Percentiles rank a stretch among this genome's conserved stretches.
Conservation (phyloP, 2,113 vertebrate species). For the Noctilio leporinus region DNA sequence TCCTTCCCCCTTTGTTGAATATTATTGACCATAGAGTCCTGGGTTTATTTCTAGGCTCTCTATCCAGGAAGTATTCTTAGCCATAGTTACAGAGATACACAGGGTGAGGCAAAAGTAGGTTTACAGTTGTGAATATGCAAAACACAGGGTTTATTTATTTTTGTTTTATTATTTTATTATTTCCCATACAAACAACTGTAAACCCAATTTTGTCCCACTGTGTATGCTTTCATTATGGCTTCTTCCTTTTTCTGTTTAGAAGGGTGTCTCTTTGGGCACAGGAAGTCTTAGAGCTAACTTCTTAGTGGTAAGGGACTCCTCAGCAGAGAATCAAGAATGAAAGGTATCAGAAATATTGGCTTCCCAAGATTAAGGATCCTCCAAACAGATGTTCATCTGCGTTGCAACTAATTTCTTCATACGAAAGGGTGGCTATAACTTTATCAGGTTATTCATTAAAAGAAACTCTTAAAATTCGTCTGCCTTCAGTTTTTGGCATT, state of each 20-base stretch:
- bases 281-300: neutral
- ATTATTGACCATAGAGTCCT: too few relatives aligned
- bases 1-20: too few relatives aligned
- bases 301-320: neutral
- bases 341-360: neutral
- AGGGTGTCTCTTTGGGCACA: neutral
- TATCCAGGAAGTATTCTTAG: neutral
- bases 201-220: neutral
- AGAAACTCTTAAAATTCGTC: neutral
- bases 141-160: too few relatives aligned
- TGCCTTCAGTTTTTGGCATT: neutral
- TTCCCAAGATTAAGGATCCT: neutral
- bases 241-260: neutral
- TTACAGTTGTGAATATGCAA: neutral
- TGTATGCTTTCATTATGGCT: neutral
- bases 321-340: neutral
- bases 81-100: neutral
- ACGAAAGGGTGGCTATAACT: neutral
- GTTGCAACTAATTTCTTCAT: neutral
- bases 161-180: too few relatives aligned
- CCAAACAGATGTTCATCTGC: neutral
- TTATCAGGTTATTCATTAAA: constrained; percentile 19
- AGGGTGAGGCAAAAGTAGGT: neutral
- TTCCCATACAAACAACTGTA: neutral
- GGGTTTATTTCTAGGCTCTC: too few relatives aligned